Base-by-base conservation (phyloP, 2,113 vertebrate genomes). In the Sapajus apella region DNA sequence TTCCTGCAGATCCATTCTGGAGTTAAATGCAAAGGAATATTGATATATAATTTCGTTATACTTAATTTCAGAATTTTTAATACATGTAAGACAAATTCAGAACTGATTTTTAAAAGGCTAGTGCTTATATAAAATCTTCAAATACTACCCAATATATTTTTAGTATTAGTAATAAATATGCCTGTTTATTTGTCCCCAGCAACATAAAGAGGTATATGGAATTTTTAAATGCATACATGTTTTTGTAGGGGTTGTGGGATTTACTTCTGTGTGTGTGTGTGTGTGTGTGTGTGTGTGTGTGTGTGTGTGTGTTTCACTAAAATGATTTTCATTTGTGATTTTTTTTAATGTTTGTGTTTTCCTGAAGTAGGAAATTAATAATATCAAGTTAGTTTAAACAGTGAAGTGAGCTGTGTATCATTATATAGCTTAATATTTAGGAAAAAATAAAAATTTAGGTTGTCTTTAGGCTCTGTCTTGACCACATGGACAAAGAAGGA, bases 81-180 rank as follows among this genome's bases (percentile, higher is more conserved):
- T 66, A 52, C 11, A 9, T 56, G 30, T 88, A 87, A 85, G 43
- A 20, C 58, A 75, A 70, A 11, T 87, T 97, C 84, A 96, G 25
- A 58, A 76, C 47, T 43, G 45, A 58, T 68, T 94, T 93, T 89
- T 87, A n/a, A n/a, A 94, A 95, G 35, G n/a, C 47, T 43, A 27
- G n/a, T 90, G 30, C 20, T 90, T 80, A 95, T 82, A 10, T 47
- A 94, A 94, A 77, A 73, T 87, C 50, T 87, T 95, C 95, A 83
- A 96, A 88, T 91, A 23, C 47, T 70, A 45, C 25, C 55, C 21
- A 76, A 66, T 88, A 47, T 84, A 43, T 23, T 91, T 90, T 89
- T 64, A 73, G 35, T 72, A 75, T 90, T 83, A 84, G 30, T 40
- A 45, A 45, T 90, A n/a, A 90, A 96, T 93, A 83, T 61, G 30